phyloP scores from a whole-genome alignment of 2,797 vertebrate genomes.

The Ptychobarbus kaznakovi region DNA sequence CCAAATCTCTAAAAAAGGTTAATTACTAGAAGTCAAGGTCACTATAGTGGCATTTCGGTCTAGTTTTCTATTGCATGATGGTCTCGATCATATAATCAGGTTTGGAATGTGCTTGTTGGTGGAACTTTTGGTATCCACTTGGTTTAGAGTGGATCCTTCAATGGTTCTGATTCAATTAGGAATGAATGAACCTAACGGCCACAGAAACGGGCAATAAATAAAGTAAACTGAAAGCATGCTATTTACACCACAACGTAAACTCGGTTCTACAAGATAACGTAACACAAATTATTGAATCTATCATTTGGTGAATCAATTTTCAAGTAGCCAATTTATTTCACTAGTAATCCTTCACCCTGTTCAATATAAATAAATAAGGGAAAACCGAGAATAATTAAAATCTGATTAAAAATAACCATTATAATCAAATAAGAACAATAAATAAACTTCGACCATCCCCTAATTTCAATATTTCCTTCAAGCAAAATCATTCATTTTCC shows the following conservation, averaged over 20 bases:
- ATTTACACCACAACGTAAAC: conserved; percentile 73
- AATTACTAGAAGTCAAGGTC: neutral
- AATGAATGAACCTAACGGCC: conserved; percentile 50
- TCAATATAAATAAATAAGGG: conserved; percentile 75
- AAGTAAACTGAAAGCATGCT: conserved; percentile 73
- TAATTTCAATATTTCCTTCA: conserved; percentile 49
- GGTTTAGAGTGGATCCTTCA: conserved; percentile 22
- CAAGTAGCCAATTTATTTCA: conserved; percentile 52
- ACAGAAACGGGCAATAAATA: conserved; percentile 63
- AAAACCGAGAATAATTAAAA: conserved; percentile 62
- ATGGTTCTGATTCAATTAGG: conserved; percentile 25
- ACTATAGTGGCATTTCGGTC: conserved; percentile 12
- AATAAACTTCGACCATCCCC: conserved; percentile 74
- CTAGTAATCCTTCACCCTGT: conserved; percentile 57
- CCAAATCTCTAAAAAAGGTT: conserved; percentile 6
- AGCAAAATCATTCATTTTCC: conserved; percentile 61
- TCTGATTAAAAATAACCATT: conserved; percentile 68
- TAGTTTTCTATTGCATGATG: conserved; percentile 20
- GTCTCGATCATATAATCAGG: conserved; percentile 8
- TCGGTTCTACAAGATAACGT: conserved; percentile 60
- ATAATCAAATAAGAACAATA: conserved; percentile 76
- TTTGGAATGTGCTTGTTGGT: conserved; percentile 30
- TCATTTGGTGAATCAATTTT: conserved; percentile 54
- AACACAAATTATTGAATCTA: conserved; percentile 59
- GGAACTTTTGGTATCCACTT: conserved; percentile 34